Conservation (phyloP, 2,888 invertebrate genomes). For the Phorcus lineatus region DNA sequence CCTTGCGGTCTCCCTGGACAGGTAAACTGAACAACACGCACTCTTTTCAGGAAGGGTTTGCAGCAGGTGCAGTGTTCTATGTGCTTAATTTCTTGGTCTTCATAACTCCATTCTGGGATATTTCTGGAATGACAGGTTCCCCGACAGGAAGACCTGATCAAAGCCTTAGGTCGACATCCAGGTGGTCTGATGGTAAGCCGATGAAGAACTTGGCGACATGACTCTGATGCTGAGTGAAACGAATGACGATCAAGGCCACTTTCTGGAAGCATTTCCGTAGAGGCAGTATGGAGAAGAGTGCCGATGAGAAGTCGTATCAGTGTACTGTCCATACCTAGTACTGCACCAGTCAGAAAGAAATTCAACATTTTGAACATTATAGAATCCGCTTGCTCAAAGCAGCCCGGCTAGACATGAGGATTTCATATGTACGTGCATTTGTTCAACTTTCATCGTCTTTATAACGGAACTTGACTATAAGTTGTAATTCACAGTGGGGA, state of each 20-base stretch:
- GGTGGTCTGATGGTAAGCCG: constrained; percentile 17
- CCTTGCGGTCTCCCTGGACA: constrained; percentile 30
- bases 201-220: constrained; percentile 21
- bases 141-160: constrained; percentile 33
- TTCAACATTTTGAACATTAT: too few species aligned
- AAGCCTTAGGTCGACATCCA: constrained; percentile 35
- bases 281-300: neutral
- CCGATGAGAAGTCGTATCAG: too few species aligned
- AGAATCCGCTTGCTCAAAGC: too few species aligned
- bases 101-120: constrained; percentile 41
- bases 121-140: constrained; percentile 45
- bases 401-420: too few species aligned
- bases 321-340: too few species aligned
- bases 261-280: constrained; percentile 23
- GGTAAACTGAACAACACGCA: constrained; percentile 25
- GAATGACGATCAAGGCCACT: constrained; percentile 24
- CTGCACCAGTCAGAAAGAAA: too few species aligned
- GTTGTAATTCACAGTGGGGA: too few species aligned
- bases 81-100: constrained; percentile 31
- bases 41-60: constrained; percentile 31
- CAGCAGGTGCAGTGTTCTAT: constrained; percentile 49
- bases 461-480: too few species aligned
- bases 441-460: too few species aligned
- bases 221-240: constrained; percentile 31
- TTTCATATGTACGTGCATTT: too few species aligned